Evolutionary conservation across 2,888 invertebrate species (phyloP), one percentile per base, ranked within the genome.

Genomic region (Microctonus brassicae): DNA sequence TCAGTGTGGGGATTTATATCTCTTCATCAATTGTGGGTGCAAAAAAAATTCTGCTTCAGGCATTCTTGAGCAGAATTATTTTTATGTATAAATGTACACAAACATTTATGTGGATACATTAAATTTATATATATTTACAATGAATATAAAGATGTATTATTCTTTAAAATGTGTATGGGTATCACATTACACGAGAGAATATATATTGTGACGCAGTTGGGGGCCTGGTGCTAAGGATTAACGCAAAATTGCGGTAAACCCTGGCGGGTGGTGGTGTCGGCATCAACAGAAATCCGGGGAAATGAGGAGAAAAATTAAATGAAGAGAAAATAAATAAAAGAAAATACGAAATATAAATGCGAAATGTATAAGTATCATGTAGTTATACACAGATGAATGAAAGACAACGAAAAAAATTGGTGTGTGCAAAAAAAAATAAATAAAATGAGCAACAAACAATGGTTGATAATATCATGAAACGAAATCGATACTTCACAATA

Each of bases 161-260:
- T 20, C 29, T 62, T 69, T 13, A 62, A 52, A 6, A 61, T 69
- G 61, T 62, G 52, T 69, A 62, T 33, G 33, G 47, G 69, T 53
- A 69, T 61, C 69, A 62, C 47, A 17, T 69, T 69, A 69, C 69
- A 24, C 11, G 36, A 20, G 57, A 13, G 17, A n/a, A n/a, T n/a
- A n/a, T n/a, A n/a, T 47, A 47, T 47, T 47, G 47, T 47, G 6
- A 20, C 29, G 24, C 67, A 67, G 58, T 57, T 58, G 36, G 36
- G 39, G 20, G 61, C 42, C 39, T 57, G 42, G 67, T 67, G 67
- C 58, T 42, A 58, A 47, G 67, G 67, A 67, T 67, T 67, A 58
- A 33, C 10, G 58, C 36, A 67, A 67, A 47, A 67, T 67, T 67
- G 67, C 67, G 67, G 67, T 39, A 24, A 36, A 36, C 17, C 26